Evolutionary conservation across 2,113 vertebrate genomes (phyloP).

Genomic region (Leiothrix lutea): DNA sequence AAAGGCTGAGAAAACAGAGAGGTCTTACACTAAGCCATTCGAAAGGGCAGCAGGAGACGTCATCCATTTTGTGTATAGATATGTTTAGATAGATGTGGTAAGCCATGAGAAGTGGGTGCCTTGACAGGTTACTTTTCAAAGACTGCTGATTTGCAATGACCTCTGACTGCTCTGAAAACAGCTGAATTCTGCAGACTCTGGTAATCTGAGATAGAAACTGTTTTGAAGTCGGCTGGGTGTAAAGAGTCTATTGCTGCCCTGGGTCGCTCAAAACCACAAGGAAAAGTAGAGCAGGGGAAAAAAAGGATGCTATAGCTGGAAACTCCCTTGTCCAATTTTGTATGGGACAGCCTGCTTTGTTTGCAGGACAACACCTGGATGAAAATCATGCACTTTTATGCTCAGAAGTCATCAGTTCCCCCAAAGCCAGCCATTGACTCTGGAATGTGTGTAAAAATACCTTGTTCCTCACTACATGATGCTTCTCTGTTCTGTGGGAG

Average conservation of each 20-base stretch:
- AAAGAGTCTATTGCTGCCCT: slow-evolving; percentile 35
- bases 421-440: background rate
- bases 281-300: background rate
- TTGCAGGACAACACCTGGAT: background rate
- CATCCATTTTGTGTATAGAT: slow-evolving; percentile 51
- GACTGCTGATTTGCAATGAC: slow-evolving; percentile 67
- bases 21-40: slow-evolving; percentile 29
- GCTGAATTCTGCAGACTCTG: slow-evolving; percentile 56
- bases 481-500: background rate
- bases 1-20: slow-evolving; percentile 62
- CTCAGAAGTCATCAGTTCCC: background rate
- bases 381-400: background rate
- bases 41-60: slow-evolving; percentile 65
- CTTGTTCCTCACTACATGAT: background rate
- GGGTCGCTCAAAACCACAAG: background rate
- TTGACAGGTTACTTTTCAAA: slow-evolving; percentile 66
- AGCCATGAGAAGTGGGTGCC: slow-evolving; percentile 64
- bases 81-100: slow-evolving; percentile 63
- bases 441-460: background rate
- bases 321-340: background rate
- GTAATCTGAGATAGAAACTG: slow-evolving; percentile 34
- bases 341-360: background rate
- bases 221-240: slow-evolving; percentile 58
- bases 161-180: slow-evolving; percentile 57
- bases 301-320: background rate